A percentile compares a stretch with the other conserved stretches of the same genome.
phyloP scores from a whole-genome alignment of 2,797 vertebrate genomes.

The Arctocebus calabarensis region DNA sequence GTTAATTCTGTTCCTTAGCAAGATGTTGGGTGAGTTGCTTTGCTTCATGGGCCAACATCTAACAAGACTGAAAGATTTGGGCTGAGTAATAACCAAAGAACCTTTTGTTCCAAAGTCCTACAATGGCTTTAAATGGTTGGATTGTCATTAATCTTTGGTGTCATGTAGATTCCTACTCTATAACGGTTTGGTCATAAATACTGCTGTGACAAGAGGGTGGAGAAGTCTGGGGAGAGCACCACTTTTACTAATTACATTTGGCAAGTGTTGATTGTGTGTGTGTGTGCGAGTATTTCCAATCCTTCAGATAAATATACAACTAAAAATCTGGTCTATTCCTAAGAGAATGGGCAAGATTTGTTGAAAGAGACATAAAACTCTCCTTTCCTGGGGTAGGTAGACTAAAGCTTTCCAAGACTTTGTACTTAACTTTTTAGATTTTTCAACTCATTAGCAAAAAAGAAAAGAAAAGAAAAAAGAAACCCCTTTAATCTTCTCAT shows the following conservation, averaged over 20 bases:
- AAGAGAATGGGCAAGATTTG: background rate
- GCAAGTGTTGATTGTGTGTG: background rate
- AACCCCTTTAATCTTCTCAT: conserved; percentile 20
- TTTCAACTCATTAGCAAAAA: conserved; percentile 48
- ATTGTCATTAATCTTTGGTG: background rate
- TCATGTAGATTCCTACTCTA: background rate
- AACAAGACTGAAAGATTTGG: background rate
- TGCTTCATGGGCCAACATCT: background rate
- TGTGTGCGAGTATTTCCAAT: background rate
- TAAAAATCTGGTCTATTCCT: background rate
- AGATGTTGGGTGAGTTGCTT: background rate
- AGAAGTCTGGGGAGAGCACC: background rate
- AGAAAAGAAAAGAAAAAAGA: background rate
- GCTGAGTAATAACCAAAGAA: background rate
- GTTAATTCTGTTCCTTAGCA: background rate
- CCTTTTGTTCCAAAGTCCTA: background rate
- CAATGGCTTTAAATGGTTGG: no score
- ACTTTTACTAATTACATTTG: conserved; percentile 5
- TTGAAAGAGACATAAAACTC: conserved; percentile 38
- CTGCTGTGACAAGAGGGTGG: background rate
- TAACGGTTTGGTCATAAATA: conserved; percentile 36
- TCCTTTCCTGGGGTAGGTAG: conserved; percentile 16
- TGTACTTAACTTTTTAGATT: conserved; percentile 43
- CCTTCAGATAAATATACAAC: background rate
- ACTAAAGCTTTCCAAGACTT: conserved; percentile 29